phyloP scores from a whole-genome alignment of 2,888 invertebrate genomes.

The Anaspis maculata region DNA sequence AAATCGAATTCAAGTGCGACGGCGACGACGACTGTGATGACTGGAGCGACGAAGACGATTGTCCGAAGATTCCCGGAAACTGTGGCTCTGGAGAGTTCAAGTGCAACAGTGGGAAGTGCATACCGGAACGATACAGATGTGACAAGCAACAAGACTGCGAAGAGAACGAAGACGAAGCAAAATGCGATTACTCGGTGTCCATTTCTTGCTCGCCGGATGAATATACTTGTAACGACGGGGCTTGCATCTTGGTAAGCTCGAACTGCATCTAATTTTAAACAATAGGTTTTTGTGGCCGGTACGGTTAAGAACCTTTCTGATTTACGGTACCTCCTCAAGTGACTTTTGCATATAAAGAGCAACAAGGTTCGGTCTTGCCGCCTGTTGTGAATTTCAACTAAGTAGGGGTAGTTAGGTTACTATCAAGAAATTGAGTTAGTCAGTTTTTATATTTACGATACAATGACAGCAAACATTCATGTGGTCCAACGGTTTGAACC shows the following conservation, averaged over 20 bases:
- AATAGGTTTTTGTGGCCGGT: too few species aligned
- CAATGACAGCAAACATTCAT: too few species aligned
- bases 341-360: too few species aligned
- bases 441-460: too few species aligned
- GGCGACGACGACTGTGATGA: conserved; percentile 83
- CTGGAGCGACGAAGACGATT: conserved; percentile 78
- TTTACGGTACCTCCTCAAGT: too few species aligned
- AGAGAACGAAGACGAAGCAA: conserved; percentile 68
- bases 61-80: conserved; percentile 53
- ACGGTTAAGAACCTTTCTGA: too few species aligned
- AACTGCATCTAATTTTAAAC: too few species aligned
- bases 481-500: too few species aligned
- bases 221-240: conserved; percentile 62
- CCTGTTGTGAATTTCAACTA: too few species aligned
- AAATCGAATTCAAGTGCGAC: conserved; percentile 70
- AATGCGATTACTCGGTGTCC: conserved; percentile 47
- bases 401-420: too few species aligned
- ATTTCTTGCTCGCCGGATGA: conserved; percentile 66
- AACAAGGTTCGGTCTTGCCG: too few species aligned
- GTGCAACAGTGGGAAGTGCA: conserved; percentile 72
- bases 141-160: conserved; percentile 75
- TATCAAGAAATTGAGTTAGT: too few species aligned
- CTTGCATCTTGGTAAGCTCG: conserved; percentile 62
- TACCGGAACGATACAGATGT: conserved; percentile 69
- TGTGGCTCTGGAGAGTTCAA: conserved; percentile 66